Conservation (phyloP, 2,888 invertebrate species). For the Lamellibrachia columna region DNA sequence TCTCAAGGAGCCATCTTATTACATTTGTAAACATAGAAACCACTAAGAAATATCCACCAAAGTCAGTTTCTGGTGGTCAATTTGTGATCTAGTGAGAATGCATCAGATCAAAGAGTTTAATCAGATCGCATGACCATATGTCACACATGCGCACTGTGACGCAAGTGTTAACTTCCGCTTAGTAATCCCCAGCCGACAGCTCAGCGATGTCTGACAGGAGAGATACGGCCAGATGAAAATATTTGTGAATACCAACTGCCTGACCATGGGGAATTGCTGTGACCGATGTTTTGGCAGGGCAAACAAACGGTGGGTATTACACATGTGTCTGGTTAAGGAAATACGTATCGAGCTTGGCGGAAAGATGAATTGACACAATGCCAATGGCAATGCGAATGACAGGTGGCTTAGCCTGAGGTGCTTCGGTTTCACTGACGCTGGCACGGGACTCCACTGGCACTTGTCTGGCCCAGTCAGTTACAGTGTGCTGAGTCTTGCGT, state of each 20-base stretch:
- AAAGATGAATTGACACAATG: not conserved
- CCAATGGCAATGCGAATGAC: conserved; percentile 6
- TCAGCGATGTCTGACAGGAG: not conserved
- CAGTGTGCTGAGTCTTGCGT: not conserved
- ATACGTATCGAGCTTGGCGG: not conserved
- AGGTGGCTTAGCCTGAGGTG: not conserved
- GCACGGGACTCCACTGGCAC: too few relatives aligned
- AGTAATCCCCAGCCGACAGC: conserved; percentile 5
- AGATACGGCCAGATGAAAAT: not conserved
- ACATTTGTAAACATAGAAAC: too few relatives aligned
- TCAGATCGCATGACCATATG: not conserved
- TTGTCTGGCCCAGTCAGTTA: too few relatives aligned
- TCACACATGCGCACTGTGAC: not conserved
- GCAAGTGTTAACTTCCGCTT: not conserved
- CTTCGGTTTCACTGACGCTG: too few relatives aligned
- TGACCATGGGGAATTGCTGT: conserved; percentile 44
- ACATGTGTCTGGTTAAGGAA: not conserved
- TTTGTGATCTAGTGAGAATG: too few relatives aligned
- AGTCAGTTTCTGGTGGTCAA: too few relatives aligned
- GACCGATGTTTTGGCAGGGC: conserved; percentile 43
- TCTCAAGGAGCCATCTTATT: too few relatives aligned
- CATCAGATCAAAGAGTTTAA: not conserved
- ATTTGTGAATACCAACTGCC: not conserved
- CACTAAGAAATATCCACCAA: too few relatives aligned
- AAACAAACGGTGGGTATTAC: conserved; percentile 39